Conservation (phyloP, 2,797 vertebrate species). For the Sebastes taczanowskii region DNA sequence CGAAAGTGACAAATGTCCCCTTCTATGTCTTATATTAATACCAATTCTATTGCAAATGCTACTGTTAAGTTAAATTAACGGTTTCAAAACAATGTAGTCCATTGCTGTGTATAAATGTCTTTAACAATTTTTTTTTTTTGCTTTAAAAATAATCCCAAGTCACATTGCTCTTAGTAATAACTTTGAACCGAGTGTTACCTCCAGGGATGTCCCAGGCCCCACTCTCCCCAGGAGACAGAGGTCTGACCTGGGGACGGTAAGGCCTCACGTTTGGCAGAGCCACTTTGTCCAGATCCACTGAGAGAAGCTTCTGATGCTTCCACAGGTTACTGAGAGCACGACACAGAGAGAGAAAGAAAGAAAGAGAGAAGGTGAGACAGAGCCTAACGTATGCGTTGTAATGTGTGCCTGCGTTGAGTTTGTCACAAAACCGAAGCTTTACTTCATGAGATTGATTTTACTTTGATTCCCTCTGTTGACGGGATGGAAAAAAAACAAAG, state of each 20-base stretch:
- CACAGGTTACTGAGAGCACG: slow-evolving; percentile 90
- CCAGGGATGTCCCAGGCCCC: slow-evolving; percentile 99
- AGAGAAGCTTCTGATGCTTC: slow-evolving; percentile 98
- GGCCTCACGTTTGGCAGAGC: slow-evolving; percentile 90
- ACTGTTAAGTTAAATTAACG: too few species aligned
- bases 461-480: background rate
- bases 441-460: background rate
- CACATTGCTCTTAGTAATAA: background rate
- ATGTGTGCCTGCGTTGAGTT: background rate
- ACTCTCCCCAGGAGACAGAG: slow-evolving; percentile 96
- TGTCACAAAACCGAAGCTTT: background rate
- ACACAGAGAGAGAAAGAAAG: background rate
- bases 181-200: slow-evolving; percentile 79
- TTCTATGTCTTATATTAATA: background rate
- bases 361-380: background rate
- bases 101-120: background rate
- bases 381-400: background rate
- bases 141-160: background rate
- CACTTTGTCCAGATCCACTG: slow-evolving; percentile 96
- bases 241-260: slow-evolving; percentile 95
- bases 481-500: background rate
- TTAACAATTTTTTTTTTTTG: background rate
- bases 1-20: background rate
- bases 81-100: background rate
- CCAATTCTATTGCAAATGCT: background rate